A percentile compares a stretch with the other conserved stretches of the same genome.
These are phyloP conservation scores for Brachystomella parvula DNA, from an alignment of 1,140 invertebrate species.

Conservation along the genomic window DNA sequence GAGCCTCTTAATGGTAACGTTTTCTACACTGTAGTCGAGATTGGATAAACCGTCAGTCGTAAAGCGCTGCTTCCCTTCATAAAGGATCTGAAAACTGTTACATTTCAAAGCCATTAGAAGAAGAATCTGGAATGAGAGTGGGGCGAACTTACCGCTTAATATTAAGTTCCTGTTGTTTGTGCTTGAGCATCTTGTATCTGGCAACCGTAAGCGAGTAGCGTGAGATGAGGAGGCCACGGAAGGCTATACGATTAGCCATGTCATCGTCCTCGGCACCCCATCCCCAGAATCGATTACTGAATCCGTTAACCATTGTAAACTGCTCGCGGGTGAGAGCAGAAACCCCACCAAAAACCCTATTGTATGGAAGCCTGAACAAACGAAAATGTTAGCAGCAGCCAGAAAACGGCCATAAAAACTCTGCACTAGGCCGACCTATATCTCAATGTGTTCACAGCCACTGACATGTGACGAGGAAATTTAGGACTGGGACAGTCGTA, in stretches of 20 bases:
- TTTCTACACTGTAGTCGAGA: conserved; percentile 36
- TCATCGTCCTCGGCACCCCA: conserved; percentile 92
- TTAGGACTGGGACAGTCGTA: conserved; percentile 79
- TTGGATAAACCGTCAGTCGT: conserved; percentile 30
- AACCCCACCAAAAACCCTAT: conserved; percentile 36
- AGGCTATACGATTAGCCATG: conserved; percentile 74
- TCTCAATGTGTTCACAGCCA: conserved; percentile 36
- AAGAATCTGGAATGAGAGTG: neutral
- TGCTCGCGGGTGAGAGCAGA: conserved; percentile 68
- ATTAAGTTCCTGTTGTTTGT: conserved; percentile 78
- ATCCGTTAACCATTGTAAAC: conserved; percentile 75
- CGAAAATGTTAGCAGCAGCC: no score
- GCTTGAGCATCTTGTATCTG: conserved; percentile 81
- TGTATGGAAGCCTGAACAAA: conserved; percentile 32
- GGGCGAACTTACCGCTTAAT: conserved; percentile 27
- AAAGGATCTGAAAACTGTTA: conserved; percentile 25
- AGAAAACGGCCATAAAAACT: neutral
- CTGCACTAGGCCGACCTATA: conserved; percentile 26
- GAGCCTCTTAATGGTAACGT: conserved; percentile 31
- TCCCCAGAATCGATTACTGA: conserved; percentile 85
- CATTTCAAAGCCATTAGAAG: neutral
- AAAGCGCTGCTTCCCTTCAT: conserved; percentile 35
- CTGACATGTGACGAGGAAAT: conserved; percentile 82
- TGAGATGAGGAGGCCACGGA: conserved; percentile 69
- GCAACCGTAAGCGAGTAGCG: conserved; percentile 79